Base-by-base conservation (phyloP, 1,140 invertebrate genomes). In the Grapholita molesta region DNA sequence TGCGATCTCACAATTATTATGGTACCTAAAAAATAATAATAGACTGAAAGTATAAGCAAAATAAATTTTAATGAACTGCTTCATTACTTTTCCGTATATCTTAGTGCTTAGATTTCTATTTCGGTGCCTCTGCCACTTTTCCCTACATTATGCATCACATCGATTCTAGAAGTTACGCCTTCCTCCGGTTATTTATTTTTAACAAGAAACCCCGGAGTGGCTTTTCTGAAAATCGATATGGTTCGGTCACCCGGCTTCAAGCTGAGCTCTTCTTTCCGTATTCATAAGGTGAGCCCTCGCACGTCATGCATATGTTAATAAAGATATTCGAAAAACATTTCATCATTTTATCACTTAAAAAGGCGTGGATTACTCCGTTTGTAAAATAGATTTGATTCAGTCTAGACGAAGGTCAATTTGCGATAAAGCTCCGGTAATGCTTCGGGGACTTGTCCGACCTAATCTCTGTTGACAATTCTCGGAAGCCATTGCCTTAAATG, bases 11-110 rank as follows among this genome's bases (percentile, higher is more conserved):
- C n/a, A n/a, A n/a, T n/a, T n/a, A n/a, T n/a, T n/a, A n/a, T n/a
- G n/a, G 94, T 94, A 30, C 28, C 28, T 30, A 30, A 30, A 3
- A 3, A 30, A 30, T 30, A 6, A 38, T 5, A n/a, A 38, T n/a
- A 38, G 15, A n/a, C 35, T 38, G 35, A 15, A 38, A 15, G n/a
- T 38, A n/a, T 5, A 2, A 38, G 3, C 9, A n/a, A 38, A 38
- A n/a, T 12, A 35, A 35, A 35, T 15, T n/a, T n/a, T n/a, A 38
- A 5, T n/a, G 18, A 48, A 18, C 42, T 21, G 15, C 42, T 7
- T 48, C 18, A n/a, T n/a, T n/a, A n/a, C n/a, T n/a, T n/a, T n/a
- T n/a, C n/a, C 42, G n/a, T 55, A 48, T n/a, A 55, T 55, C 24
- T n/a, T n/a, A 55, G 23, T 23, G n/a, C 53, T 55, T 53, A 21